A percentile compares a stretch with the other conserved stretches of the same genome.
phyloP scores from a whole-genome alignment of 1,140 invertebrate genomes.

The Rhyacophila brunnea region DNA sequence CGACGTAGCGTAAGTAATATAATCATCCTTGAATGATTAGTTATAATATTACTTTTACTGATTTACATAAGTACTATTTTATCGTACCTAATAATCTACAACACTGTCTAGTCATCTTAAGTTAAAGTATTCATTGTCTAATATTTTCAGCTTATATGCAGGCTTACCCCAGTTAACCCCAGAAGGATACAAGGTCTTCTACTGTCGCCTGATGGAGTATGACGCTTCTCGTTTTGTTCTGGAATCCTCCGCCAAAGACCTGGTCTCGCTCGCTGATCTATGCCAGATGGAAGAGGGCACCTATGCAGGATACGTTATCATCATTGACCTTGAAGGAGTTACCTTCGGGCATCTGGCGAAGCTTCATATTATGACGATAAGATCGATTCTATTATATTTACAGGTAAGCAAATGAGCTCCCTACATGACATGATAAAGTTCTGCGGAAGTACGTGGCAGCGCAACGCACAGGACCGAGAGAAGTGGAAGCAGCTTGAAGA shows the following conservation, averaged over 20 bases:
- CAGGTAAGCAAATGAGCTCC: too few relatives aligned
- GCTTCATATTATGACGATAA: constrained; percentile 56
- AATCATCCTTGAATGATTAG: too few relatives aligned
- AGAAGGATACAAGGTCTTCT: constrained; percentile 56
- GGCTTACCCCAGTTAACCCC: constrained; percentile 42
- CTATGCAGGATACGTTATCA: constrained; percentile 53
- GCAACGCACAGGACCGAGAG: too few relatives aligned
- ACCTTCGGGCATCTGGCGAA: constrained; percentile 58
- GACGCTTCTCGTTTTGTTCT: constrained; percentile 61
- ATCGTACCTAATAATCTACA: too few relatives aligned
- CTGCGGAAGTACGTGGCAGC: too few relatives aligned
- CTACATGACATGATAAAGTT: too few relatives aligned
- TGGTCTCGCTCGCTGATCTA: constrained; percentile 60
- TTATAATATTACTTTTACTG: too few relatives aligned
- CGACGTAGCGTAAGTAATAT: constrained; percentile 53
- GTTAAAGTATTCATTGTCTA: too few relatives aligned
- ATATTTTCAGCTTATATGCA: constrained; percentile 31
- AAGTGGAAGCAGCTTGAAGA: too few relatives aligned
- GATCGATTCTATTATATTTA: constrained; percentile 62
- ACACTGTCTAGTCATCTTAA: too few relatives aligned
- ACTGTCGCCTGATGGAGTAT: constrained; percentile 43
- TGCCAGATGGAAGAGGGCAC: constrained; percentile 58
- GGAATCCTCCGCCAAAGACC: constrained; percentile 45
- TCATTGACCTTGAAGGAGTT: constrained; percentile 58
- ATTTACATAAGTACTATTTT: too few relatives aligned